These are phyloP conservation scores for Melanophora roralis DNA, from an alignment of 2,888 invertebrate genomes.

Conservation along the genomic window DNA sequence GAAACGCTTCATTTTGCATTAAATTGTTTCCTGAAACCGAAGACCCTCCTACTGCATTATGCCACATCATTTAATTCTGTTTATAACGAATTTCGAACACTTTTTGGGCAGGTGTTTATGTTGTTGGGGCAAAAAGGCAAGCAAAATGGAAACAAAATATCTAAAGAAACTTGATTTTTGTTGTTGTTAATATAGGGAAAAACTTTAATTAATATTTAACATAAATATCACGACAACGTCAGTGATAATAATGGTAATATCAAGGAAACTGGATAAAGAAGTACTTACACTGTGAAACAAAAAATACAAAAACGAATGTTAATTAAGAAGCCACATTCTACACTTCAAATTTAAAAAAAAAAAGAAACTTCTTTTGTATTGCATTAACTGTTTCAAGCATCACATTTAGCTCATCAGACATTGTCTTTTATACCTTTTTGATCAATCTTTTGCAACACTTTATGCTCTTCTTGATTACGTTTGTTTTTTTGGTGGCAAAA, in stretches of 20 bases:
- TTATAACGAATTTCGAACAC: conserved; percentile 17
- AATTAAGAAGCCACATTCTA: too few species aligned
- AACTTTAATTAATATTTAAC: conserved; percentile 59
- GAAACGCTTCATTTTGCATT: conserved; percentile 33
- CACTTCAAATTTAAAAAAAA: too few species aligned
- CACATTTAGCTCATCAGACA: background rate
- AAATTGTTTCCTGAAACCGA: conserved; percentile 39
- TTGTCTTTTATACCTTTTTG: background rate
- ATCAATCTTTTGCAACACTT: conserved; percentile 52
- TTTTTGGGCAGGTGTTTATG: conserved; percentile 50
- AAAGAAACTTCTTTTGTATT: too few species aligned
- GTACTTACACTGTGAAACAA: background rate
- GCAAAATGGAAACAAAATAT: background rate
- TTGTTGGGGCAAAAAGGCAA: background rate
- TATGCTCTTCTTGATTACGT: conserved; percentile 44
- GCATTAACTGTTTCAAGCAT: background rate
- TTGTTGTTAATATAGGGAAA: conserved; percentile 10
- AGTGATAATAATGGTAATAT: conserved; percentile 18
- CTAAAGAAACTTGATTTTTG: conserved; percentile 41
- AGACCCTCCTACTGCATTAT: conserved; percentile 13
- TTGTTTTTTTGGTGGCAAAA: conserved; percentile 53
- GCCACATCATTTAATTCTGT: conserved; percentile 58
- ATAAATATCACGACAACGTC: conserved; percentile 35
- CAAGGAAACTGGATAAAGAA: background rate
- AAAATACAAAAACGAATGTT: too few species aligned